These are phyloP conservation scores for Ciconia nigra DNA, from an alignment of 2,797 vertebrate species.

Conservation along the genomic window DNA sequence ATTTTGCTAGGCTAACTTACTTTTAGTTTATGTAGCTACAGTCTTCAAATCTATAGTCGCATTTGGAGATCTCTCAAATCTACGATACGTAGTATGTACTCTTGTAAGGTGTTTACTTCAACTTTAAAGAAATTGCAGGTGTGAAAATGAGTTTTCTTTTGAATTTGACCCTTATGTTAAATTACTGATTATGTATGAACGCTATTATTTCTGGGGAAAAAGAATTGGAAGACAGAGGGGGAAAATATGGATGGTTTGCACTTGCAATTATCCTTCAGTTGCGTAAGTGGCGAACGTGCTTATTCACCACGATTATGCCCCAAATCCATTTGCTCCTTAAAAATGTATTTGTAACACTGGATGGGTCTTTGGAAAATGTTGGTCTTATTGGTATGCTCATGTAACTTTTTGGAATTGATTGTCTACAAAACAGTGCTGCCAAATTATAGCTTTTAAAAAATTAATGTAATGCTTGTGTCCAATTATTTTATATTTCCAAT, in stretches of 20 bases:
- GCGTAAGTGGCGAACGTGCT: neutral
- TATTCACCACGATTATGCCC: neutral
- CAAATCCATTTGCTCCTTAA: neutral
- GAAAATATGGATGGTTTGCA: neutral
- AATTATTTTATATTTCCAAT: neutral
- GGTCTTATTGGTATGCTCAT: neutral
- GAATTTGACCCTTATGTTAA: neutral
- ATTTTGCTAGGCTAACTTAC: neutral
- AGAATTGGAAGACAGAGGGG: neutral
- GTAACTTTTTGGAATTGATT: neutral
- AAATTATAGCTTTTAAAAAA: neutral
- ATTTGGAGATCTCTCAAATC: neutral
- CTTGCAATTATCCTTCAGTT: neutral
- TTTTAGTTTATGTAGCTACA: neutral
- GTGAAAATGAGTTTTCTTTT: neutral
- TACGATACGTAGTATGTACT: rapidly evolving
- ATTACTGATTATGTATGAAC: neutral
- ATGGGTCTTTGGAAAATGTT: neutral
- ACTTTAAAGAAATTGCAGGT: neutral
- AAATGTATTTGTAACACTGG: neutral
- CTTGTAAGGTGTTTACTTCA: neutral
- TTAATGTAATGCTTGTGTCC: neutral
- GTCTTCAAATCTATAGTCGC: neutral
- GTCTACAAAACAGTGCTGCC: too few species aligned
- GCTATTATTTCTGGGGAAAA: neutral